phyloP scores from a whole-genome alignment of 2,797 vertebrate species.

The Lutjanus campechanus region DNA sequence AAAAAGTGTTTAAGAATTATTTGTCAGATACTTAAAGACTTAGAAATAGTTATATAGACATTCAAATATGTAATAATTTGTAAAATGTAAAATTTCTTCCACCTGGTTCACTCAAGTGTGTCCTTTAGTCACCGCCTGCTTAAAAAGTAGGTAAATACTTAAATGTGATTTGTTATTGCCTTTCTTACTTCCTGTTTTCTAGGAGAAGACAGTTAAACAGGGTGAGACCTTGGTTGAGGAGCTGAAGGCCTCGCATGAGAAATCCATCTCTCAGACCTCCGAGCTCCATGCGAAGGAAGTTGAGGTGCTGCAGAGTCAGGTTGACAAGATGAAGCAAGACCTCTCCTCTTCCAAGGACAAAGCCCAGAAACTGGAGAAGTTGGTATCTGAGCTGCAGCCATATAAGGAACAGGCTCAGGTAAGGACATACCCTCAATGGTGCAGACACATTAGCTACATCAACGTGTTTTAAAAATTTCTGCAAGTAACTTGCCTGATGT shows the following conservation, averaged over 20 bases:
- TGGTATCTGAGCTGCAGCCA: slow-evolving; percentile 86
- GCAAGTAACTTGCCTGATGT: neutral
- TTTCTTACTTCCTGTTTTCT: slow-evolving; percentile 21
- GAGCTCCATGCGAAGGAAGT: slow-evolving; percentile 82
- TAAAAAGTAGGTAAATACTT: neutral
- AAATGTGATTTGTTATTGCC: neutral
- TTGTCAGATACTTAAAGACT: neutral
- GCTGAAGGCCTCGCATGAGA: slow-evolving; percentile 85
- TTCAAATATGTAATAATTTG: neutral
- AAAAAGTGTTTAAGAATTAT: neutral
- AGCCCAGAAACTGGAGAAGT: slow-evolving; percentile 83
- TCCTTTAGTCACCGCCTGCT: neutral
- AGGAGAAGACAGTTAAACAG: slow-evolving; percentile 88
- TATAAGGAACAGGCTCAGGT: slow-evolving; percentile 91
- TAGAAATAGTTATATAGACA: neutral
- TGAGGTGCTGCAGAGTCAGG: slow-evolving; percentile 78
- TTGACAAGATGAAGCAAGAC: slow-evolving; percentile 81
- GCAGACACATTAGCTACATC: neutral
- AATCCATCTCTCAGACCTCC: slow-evolving; percentile 81
- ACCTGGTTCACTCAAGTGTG: neutral
- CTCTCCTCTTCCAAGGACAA: slow-evolving; percentile 80
- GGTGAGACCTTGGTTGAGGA: slow-evolving; percentile 83
- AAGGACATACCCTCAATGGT: slow-evolving; percentile 26
- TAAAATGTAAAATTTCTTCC: neutral
- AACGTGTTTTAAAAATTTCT: neutral